These are phyloP conservation scores for Medauroidea extradentata DNA, from an alignment of 1,140 invertebrate species.

Conservation along the genomic window DNA sequence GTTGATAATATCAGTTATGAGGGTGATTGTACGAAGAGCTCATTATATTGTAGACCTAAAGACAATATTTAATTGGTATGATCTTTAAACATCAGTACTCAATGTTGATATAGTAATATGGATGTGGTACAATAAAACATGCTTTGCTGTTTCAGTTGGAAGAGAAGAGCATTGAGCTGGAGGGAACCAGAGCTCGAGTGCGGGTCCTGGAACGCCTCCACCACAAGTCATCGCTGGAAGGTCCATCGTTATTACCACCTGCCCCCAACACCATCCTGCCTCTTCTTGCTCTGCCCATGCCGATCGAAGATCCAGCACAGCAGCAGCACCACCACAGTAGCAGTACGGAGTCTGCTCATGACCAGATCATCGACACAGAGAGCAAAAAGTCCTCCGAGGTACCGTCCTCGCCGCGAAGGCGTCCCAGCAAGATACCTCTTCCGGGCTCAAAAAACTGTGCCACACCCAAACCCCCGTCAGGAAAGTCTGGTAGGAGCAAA, in stretches of 20 bases:
- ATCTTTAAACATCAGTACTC: too few species aligned
- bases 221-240: constrained; percentile 1
- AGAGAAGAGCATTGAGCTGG: constrained; percentile 74
- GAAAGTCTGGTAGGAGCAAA: constrained; percentile 38
- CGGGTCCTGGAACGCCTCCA: constrained; percentile 56
- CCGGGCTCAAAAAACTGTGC: constrained; percentile 49
- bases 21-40: too few species aligned
- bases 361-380: constrained; percentile 38
- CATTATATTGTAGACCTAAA: too few species aligned
- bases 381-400: constrained; percentile 22
- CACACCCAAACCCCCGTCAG: constrained; percentile 54
- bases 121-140: too few species aligned
- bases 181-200: constrained; percentile 69
- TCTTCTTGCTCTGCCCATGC: constrained; percentile 14
- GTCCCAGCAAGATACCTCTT: constrained; percentile 67
- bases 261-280: not conserved
- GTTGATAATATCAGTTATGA: too few species aligned
- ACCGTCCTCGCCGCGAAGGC: constrained; percentile 46
- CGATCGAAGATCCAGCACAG: constrained; percentile 47
- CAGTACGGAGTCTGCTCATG: constrained; percentile 59
- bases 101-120: too few species aligned
- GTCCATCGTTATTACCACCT: not conserved
- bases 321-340: constrained; percentile 52
- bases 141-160: constrained; percentile 64
- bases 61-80: too few species aligned